Evolutionary conservation across 2,797 vertebrate genomes (phyloP).

Genomic region (Etheostoma nigrum): DNA sequence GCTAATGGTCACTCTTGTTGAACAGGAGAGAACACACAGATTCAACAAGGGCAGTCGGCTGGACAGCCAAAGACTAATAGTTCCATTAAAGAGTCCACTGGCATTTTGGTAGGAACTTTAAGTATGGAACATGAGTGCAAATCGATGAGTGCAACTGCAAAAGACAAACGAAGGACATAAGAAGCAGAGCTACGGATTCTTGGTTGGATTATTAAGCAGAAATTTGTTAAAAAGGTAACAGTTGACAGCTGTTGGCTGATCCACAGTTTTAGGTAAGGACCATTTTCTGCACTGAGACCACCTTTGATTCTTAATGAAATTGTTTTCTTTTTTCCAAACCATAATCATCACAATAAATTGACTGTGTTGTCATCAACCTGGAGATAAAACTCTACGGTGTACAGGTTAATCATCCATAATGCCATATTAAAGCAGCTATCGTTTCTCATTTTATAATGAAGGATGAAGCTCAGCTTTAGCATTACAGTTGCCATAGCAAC

Average conservation of each 20-base stretch:
- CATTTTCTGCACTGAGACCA: not conserved
- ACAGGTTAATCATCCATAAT: conserved; percentile 73
- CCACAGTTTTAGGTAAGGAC: not conserved
- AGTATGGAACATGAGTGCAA: conserved; percentile 43
- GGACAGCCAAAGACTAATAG: conserved; percentile 52
- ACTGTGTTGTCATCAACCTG: conserved; percentile 52
- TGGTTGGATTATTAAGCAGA: conserved; percentile 12
- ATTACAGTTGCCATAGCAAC: conserved; percentile 85
- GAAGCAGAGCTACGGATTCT: conserved; percentile 22
- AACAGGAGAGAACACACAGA: conserved; percentile 44
- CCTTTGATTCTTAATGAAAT: not conserved
- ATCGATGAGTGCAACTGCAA: conserved; percentile 37
- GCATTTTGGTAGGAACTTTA: conserved; percentile 38
- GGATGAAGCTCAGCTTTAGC: conserved; percentile 64
- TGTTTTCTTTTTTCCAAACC: not conserved
- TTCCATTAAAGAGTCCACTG: conserved; percentile 42
- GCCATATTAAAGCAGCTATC: conserved; percentile 60
- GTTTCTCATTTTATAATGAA: conserved; percentile 58
- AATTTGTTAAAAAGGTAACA: conserved; percentile 23
- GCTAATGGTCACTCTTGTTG: conserved; percentile 65
- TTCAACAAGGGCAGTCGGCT: conserved; percentile 40
- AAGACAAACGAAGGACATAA: conserved; percentile 47
- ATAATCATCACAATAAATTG: conserved; percentile 32
- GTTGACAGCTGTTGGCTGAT: conserved; percentile 3
- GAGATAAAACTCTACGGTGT: conserved; percentile 61